A percentile compares a stretch with the other conserved stretches of the same genome.
phyloP scores from a whole-genome alignment of 2,888 invertebrate species.

The Hirtodrosophila alboralis region DNA sequence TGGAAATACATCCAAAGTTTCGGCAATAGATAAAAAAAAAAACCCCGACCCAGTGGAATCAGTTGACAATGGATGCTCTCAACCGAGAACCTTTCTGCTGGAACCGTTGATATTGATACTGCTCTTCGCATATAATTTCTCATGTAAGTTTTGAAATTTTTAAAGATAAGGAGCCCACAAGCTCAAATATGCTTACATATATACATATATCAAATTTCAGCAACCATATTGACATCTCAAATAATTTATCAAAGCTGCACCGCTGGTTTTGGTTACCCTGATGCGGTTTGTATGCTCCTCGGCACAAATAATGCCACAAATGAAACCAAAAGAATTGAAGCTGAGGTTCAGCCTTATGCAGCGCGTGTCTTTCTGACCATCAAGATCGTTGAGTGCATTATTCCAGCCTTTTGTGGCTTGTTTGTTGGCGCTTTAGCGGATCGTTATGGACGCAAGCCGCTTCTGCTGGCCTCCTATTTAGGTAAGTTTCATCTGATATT shows the following conservation, averaged over 20 bases:
- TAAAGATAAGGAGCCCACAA: background rate
- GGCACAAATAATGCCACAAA: slow-evolving; percentile 84
- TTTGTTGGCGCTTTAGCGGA: slow-evolving; percentile 93
- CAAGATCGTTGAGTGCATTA: slow-evolving; percentile 86
- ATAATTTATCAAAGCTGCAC: slow-evolving; percentile 89
- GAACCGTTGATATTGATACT: slow-evolving; percentile 79
- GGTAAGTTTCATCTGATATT: slow-evolving; percentile 84
- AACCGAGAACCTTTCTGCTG: slow-evolving; percentile 53
- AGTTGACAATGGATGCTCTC: background rate
- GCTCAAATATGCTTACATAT: no score
- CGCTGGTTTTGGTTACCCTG: slow-evolving; percentile 85
- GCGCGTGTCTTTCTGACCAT: slow-evolving; percentile 87
- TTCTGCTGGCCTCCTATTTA: slow-evolving; percentile 87
- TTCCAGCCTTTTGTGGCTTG: slow-evolving; percentile 88
- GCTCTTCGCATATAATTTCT: slow-evolving; percentile 81
- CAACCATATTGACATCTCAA: slow-evolving; percentile 87
- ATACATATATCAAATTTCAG: slow-evolving; percentile 51
- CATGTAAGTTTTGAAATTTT: slow-evolving; percentile 59
- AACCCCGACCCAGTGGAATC: background rate
- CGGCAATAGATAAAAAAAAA: background rate
- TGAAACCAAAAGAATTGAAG: slow-evolving; percentile 84
- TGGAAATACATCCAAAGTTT: background rate
- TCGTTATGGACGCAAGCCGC: slow-evolving; percentile 89
- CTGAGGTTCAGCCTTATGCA: slow-evolving; percentile 87
- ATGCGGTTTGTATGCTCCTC: slow-evolving; percentile 85